Evolutionary conservation across 2,797 vertebrate genomes (phyloP), one percentile per base, ranked within the genome.

Genomic region (Pagetopsis macropterus): DNA sequence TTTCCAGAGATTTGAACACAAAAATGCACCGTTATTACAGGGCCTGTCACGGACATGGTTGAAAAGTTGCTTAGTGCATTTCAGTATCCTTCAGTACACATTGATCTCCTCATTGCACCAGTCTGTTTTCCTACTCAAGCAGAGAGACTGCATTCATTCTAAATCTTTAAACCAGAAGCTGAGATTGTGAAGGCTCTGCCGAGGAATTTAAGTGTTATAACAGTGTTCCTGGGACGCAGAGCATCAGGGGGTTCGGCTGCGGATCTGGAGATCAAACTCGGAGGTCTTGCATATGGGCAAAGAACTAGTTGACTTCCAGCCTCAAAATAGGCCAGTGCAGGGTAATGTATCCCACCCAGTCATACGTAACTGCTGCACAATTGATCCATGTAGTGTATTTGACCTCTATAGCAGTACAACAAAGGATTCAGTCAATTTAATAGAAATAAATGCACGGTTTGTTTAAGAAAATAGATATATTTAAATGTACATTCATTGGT

Each of bases 101-200:
- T 83, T 76, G 82, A 84, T 85, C 75, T 85, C 72, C 70, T 87
- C 71, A 13, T 85, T 84, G 73, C 74, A 74, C 65, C 68, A 46
- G 86, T 79, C 91, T 89, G 83, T 81, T 91, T 90, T 87, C 59
- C 70, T 85, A 87, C 84, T 93, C 79, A 89, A 66, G 77, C 15
- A 19, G 59, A 67, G 56, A 48, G 76, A 78, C 75, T n/a, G 59
- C 79, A 81, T 85, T 57, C 45, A 55, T 79, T 81, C 60, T 80
- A 78, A 91, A 92, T 87, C 82, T 83, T 84, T 83, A 91, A 92
- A 89, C 54, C 90, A 91, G 84, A 89, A 76, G 75, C 19, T 3
- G 76, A 67, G 69, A 70, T 77, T 67, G 76, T 48, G 72, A 81
- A 81, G 70, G 71, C 78, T 70, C 64, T 57, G 70, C 66, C 43